Conservation (phyloP, 2,797 vertebrate species). For the Sebastes paucispinis region DNA sequence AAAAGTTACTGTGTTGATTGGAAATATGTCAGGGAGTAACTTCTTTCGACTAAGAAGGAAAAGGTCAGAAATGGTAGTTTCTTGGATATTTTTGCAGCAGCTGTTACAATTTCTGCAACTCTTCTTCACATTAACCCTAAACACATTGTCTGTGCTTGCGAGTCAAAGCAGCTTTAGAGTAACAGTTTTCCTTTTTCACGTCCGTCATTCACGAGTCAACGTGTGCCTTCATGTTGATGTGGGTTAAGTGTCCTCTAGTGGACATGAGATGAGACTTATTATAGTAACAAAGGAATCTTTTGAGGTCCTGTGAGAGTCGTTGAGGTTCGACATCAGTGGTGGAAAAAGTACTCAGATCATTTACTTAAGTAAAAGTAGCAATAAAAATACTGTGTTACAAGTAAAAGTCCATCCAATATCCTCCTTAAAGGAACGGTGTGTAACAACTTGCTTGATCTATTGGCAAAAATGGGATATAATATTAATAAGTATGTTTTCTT, state of each 20-base stretch:
- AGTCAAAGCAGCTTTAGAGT: background rate
- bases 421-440: background rate
- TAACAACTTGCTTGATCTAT: too few species aligned
- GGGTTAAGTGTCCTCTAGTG: background rate
- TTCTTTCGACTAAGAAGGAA: background rate
- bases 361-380: background rate
- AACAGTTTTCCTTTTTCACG: background rate
- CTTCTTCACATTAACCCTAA: background rate
- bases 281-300: background rate
- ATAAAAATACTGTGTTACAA: background rate
- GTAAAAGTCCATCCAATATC: background rate
- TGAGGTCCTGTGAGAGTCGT: background rate
- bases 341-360: background rate
- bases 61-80: background rate
- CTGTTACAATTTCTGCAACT: background rate
- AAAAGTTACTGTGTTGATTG: slow-evolving; percentile 1
- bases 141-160: background rate
- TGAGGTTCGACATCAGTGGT: background rate
- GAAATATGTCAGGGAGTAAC: background rate
- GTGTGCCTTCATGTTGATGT: background rate
- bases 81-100: background rate
- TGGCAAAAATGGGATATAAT: too few species aligned
- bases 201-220: background rate
- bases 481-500: too few species aligned
- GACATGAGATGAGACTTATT: background rate